These are phyloP conservation scores for Phthorimaea operculella DNA, from an alignment of 1,140 invertebrate genomes.

Conservation along the genomic window DNA sequence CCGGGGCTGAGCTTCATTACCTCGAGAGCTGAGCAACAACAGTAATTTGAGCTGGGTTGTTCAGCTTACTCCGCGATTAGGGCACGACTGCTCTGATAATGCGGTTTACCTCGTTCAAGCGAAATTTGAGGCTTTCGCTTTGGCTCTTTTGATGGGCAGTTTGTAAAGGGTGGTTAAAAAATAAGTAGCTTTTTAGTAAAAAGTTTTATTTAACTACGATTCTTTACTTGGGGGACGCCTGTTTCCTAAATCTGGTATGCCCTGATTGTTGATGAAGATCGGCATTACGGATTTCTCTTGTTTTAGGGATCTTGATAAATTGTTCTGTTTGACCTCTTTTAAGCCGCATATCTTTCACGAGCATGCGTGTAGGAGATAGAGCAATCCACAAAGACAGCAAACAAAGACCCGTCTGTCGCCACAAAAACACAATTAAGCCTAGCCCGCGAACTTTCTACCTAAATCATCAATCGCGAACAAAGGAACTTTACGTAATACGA, in stretches of 20 bases:
- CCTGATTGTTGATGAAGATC: too few relatives aligned
- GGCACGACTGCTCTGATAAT: slow-evolving; percentile 21
- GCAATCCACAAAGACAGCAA: too few relatives aligned
- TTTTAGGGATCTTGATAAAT: too few relatives aligned
- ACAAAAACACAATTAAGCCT: slow-evolving; percentile 6
- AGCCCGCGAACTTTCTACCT: slow-evolving; percentile 5
- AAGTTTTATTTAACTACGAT: too few relatives aligned
- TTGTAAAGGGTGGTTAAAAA: too few relatives aligned
- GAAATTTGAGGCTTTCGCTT: not conserved
- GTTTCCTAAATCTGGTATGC: too few relatives aligned
- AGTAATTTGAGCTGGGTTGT: slow-evolving; percentile 21
- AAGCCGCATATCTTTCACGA: too few relatives aligned
- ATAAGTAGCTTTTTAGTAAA: too few relatives aligned
- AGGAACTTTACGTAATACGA: slow-evolving; percentile 18
- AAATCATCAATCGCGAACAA: slow-evolving; percentile 7
- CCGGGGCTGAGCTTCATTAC: slow-evolving; percentile 6
- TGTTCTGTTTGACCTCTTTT: too few relatives aligned
- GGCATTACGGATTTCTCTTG: too few relatives aligned
- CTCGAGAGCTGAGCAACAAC: slow-evolving; percentile 15
- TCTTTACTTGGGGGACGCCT: too few relatives aligned
- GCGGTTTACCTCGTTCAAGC: slow-evolving; percentile 15
- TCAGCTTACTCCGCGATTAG: slow-evolving; percentile 17
- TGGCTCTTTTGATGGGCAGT: not conserved
- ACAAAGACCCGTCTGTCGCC: not conserved
- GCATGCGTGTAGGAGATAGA: too few relatives aligned